Conservation (phyloP, 2,797 vertebrate species). For the Enteromius fasciolatus region DNA sequence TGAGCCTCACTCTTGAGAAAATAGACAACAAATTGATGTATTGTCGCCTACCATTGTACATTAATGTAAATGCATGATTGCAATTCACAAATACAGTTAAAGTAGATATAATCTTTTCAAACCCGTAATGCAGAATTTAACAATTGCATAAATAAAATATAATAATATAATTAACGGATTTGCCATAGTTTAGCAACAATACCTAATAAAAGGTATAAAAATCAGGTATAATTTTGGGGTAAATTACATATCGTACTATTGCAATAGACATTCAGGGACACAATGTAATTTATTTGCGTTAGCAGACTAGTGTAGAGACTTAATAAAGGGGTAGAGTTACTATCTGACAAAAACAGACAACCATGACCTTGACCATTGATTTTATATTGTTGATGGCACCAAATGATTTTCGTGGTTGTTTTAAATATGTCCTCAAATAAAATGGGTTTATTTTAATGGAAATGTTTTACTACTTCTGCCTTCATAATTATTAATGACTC, state of each 20-base stretch:
- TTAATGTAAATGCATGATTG: neutral
- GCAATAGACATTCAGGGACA: conserved; percentile 2
- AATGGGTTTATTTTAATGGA: neutral
- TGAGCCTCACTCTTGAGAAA: conserved; percentile 42
- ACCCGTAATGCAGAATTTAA: neutral
- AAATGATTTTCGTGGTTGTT: conserved; percentile 20
- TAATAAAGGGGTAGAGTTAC: conserved; percentile 1
- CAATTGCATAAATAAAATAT: neutral
- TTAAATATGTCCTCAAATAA: conserved; percentile 21
- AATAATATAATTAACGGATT: neutral
- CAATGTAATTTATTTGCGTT: conserved; percentile 11
- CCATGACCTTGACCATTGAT: conserved; percentile 39
- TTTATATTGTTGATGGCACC: conserved; percentile 20
- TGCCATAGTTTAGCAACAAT: neutral
- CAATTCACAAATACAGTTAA: neutral
- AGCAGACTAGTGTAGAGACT: conserved; percentile 13
- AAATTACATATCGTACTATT: neutral
- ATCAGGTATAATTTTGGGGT: neutral
- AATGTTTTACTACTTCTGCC: conserved; percentile 16
- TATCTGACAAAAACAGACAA: conserved; percentile 14
- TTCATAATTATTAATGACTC: conserved; percentile 23
- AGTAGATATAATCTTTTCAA: neutral
- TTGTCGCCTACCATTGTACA: neutral
- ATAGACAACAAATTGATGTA: conserved; percentile 31
- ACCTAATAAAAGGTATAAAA: neutral